phyloP scores from a whole-genome alignment of 2,888 invertebrate species.

The Pemphredon lugubris region DNA sequence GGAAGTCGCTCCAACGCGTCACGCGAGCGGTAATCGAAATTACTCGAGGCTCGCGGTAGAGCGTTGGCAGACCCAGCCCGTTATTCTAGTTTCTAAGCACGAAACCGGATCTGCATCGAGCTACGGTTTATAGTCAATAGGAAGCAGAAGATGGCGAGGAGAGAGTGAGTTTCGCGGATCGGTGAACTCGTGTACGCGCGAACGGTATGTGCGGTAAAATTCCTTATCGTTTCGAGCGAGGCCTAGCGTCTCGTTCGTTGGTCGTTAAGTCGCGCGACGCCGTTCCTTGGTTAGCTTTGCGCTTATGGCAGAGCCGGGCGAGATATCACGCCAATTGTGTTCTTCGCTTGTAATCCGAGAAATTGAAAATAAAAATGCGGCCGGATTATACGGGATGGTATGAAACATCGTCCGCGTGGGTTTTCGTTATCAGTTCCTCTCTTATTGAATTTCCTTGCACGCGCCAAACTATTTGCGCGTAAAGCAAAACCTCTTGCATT shows the following conservation, averaged over 20 bases:
- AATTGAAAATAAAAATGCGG: too few relatives aligned
- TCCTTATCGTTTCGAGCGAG: conserved; percentile 61
- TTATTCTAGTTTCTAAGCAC: conserved; percentile 55
- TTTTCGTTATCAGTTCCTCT: too few relatives aligned
- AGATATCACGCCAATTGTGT: conserved; percentile 15
- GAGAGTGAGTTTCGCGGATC: conserved; percentile 72
- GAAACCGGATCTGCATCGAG: conserved; percentile 64
- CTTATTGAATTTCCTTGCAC: too few relatives aligned
- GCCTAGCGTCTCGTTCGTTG: conserved; percentile 29
- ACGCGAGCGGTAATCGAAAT: conserved; percentile 59
- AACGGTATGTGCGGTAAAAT: conserved; percentile 58
- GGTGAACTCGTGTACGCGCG: conserved; percentile 63
- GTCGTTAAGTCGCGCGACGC: conserved; percentile 16
- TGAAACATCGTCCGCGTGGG: too few relatives aligned
- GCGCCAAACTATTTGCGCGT: too few relatives aligned
- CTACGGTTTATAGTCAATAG: conserved; percentile 60
- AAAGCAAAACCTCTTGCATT: too few relatives aligned
- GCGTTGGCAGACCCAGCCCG: conserved; percentile 33
- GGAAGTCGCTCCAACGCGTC: conserved; percentile 43
- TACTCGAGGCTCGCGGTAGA: conserved; percentile 41
- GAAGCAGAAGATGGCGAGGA: conserved; percentile 68
- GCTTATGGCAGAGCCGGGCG: background rate
- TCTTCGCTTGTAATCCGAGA: too few relatives aligned
- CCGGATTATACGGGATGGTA: too few relatives aligned
- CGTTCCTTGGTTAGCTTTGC: too few relatives aligned